Evolutionary conservation across 2,888 invertebrate genomes (phyloP), one percentile per base, ranked within the genome.

Genomic region (Drosophila kuntzei): DNA sequence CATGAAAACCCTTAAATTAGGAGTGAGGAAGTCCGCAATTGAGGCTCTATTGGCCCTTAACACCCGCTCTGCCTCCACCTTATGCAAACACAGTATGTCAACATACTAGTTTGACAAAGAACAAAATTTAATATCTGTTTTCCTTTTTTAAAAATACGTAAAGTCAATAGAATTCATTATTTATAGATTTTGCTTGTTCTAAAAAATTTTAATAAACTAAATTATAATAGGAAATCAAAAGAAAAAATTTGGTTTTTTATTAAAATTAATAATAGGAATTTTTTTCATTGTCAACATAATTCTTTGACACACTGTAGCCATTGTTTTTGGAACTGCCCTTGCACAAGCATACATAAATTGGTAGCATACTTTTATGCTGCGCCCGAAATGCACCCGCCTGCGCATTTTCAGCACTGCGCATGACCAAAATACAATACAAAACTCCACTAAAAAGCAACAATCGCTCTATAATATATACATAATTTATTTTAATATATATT

Each of bases 321-420:
- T 59, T 64, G 50, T 44, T 32, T 39, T 39, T 37, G 18, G 29
- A 43, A 58, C 63, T 53, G 63, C 63, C 63, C 58, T 64, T 41
- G 51, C 58, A 14, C 41, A 58, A 58, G 36, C 36, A 58, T 46
- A 55, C 47, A 63, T 20, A 53, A 51, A 61, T 58, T 71, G 32
- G 16, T 66, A 59, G 50, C 71, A 63, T 63, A 68, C 68, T 55
- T 68, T 71, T 50, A 63, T 59, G 68, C 68, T 68, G 36, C 58
- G 50, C 58, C 18, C 29, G 39, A 61, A 61, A 76, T 67, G 67
- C 67, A 70, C 18, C 32, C 32, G 44, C 6, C 12, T 32, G 44
- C 44, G 44, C 44, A 54, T 39, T 37, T 27, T 32, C n/a, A 14
- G n/a, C 11, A 55, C 41, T 61, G 68, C 51, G 51, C 69, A 53